A percentile compares a stretch with the other conserved stretches of the same genome.
Conservation (phyloP, 2,888 invertebrate genomes). For the Cylindroiulus punctatus region DNA sequence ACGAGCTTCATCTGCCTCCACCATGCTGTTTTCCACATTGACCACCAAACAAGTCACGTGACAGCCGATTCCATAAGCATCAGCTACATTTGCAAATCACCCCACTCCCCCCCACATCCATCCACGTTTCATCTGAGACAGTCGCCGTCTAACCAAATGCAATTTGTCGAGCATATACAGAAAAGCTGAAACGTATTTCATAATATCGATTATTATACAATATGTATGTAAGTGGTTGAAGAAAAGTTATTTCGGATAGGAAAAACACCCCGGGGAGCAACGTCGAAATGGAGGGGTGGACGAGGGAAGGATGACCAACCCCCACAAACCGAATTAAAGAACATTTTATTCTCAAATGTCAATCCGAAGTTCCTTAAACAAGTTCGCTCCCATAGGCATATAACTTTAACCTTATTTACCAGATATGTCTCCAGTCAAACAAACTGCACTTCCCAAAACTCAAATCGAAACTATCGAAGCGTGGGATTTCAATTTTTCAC, state of each 20-base stretch:
- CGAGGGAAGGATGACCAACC: slow-evolving; percentile 1
- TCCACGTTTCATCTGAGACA: not conserved
- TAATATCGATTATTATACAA: slow-evolving; percentile 23
- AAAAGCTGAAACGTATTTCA: slow-evolving; percentile 12
- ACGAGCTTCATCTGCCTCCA: too few relatives aligned
- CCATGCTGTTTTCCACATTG: too few relatives aligned
- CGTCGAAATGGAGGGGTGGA: not conserved
- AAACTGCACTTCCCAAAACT: too few relatives aligned
- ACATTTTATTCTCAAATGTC: not conserved
- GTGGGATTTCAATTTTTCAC: too few relatives aligned
- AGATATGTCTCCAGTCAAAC: too few relatives aligned
- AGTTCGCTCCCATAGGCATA: too few relatives aligned
- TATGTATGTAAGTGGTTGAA: not conserved
- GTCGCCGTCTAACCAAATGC: not conserved
- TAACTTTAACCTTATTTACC: too few relatives aligned
- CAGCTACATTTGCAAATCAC: not conserved
- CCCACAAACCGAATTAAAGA: not conserved
- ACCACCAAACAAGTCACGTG: too few relatives aligned
- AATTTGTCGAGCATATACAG: not conserved
- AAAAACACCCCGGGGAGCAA: not conserved
- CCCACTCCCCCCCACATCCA: not conserved
- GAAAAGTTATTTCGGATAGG: not conserved
- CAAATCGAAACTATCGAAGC: too few relatives aligned
- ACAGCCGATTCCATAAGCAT: not conserved
- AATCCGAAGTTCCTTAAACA: too few relatives aligned